A percentile compares a stretch with the other conserved stretches of the same genome.
Conservation (phyloP, 2,113 vertebrate genomes). For the Sula dactylatra region DNA sequence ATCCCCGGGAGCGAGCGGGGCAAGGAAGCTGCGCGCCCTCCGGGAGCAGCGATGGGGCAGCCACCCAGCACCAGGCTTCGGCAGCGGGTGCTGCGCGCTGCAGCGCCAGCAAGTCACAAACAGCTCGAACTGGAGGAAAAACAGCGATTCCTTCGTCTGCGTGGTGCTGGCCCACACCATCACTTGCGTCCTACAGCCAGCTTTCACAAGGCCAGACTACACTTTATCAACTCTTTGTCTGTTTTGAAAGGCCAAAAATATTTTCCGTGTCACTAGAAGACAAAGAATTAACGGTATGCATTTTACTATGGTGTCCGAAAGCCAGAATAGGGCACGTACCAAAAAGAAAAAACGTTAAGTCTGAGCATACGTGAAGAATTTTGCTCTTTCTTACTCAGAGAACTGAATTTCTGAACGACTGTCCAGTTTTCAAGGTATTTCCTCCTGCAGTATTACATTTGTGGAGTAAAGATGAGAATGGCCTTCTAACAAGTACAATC, state of each 20-base stretch:
- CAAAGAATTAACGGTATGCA: background rate
- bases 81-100: accelerated
- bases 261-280: background rate
- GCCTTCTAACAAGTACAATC: background rate
- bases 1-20: too few relatives aligned
- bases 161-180: background rate
- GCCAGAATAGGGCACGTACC: background rate
- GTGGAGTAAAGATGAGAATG: background rate
- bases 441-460: background rate
- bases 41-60: background rate
- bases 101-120: background rate
- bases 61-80: background rate
- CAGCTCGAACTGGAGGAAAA: background rate
- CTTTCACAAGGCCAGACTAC: too few relatives aligned
- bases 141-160: too few relatives aligned
- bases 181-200: background rate
- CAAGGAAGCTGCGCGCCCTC: background rate
- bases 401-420: background rate
- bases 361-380: background rate
- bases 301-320: background rate
- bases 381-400: background rate
- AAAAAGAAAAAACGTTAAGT: too few relatives aligned
- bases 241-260: background rate
- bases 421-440: too few relatives aligned
- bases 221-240: background rate